These are phyloP conservation scores for Sarcophaga bullata DNA, from an alignment of 1,140 invertebrate genomes.

Conservation along the genomic window DNA sequence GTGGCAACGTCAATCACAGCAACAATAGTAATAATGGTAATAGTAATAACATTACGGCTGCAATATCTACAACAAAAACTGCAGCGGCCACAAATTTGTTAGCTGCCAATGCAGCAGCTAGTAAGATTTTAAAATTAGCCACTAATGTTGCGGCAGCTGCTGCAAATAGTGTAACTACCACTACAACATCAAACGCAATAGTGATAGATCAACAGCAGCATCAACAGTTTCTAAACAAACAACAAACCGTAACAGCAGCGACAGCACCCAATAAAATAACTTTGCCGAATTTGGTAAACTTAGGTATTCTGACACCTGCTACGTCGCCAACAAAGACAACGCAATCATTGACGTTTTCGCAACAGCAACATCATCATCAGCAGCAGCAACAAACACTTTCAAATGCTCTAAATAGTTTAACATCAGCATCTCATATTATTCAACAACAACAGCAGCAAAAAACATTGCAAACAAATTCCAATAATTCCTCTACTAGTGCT, in stretches of 20 bases:
- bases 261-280: conserved; percentile 54
- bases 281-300: conserved; percentile 62
- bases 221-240: conserved; percentile 39
- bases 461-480: conserved; percentile 27
- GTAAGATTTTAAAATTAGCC: conserved; percentile 63
- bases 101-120: conserved; percentile 62
- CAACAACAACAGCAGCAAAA: conserved; percentile 37
- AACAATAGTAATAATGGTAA: conserved; percentile 47
- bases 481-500: neutral
- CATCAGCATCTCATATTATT: conserved; percentile 30
- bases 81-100: conserved; percentile 61
- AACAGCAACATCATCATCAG: conserved; percentile 44
- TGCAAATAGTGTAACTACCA: conserved; percentile 28
- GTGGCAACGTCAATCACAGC: conserved; percentile 47
- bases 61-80: conserved; percentile 45
- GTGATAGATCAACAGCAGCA: conserved; percentile 36
- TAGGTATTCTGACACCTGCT: conserved; percentile 69
- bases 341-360: conserved; percentile 58
- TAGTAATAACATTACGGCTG: conserved; percentile 48
- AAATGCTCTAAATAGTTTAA: conserved; percentile 37
- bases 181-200: conserved; percentile 19
- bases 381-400: conserved; percentile 43
- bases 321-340: conserved; percentile 67
- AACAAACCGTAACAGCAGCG: conserved; percentile 35
- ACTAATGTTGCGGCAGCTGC: conserved; percentile 55